Evolutionary conservation across 2,113 vertebrate genomes (phyloP), one percentile per base, ranked within the genome.

Genomic region (Elephas maximus): DNA sequence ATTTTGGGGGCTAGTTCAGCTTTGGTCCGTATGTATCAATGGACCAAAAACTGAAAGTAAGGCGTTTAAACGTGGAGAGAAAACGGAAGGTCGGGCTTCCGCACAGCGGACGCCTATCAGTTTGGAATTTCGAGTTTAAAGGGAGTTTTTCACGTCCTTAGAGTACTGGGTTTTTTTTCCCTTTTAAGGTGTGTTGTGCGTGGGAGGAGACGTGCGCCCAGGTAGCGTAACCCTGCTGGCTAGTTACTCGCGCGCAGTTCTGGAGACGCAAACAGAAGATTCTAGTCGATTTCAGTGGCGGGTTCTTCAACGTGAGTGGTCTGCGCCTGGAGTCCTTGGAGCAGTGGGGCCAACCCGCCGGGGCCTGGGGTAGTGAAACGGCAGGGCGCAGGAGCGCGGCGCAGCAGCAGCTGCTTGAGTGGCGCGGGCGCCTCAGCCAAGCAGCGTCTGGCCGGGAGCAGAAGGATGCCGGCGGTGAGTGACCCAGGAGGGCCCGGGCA

Each of bases 401-500:
- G 9, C 15, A 0, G 78, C 44, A 6, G 41, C 45, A 28, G 48
- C 6, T 2, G 17, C 51, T 20, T 41, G 33, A 8, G 23, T 74
- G 12, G 78, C 78, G 45, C 1, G 48, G 78, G 10, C 28, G 10
- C 1, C 5, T 2, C 0, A 28, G 33, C 6, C 0, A 2, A 0
- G 28, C 3, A 0, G 74, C 0, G 3, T 60, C 12, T 0, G 7
- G 17, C 21, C 1, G 0, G 51, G 51, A n/a, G 37, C 71, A 17
- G 41, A 9, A 15, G 21, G 60, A 97, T 95, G 97, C 53, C 0
- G 26, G 37, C 9, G 94, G 97, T 97, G 94, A 97, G 97, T 78
- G 73, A n/a, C 20, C 1, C 1, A 0, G 28, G 76, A 2, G 48
- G 9, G 0, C 2, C 57, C 1, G 0, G 23, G 28, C 11, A 2